These are phyloP conservation scores for Sphenodon punctatus DNA, from an alignment of 2,797 vertebrate genomes.

Conservation along the genomic window DNA sequence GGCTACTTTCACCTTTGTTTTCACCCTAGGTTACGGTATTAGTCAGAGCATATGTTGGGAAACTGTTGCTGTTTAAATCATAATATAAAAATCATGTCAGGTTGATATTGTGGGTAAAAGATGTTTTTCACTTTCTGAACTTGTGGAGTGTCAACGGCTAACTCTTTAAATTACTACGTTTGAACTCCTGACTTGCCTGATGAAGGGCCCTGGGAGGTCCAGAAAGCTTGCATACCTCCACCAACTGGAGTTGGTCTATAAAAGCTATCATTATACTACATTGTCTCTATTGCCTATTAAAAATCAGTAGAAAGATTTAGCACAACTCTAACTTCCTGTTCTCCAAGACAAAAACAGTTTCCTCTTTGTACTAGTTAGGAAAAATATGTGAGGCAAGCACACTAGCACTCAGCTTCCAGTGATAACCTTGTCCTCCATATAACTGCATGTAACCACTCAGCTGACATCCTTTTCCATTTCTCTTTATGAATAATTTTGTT, in stretches of 20 bases:
- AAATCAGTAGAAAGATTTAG: conserved; percentile 71
- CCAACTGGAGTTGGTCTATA: no score
- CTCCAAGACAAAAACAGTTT: conserved; percentile 66
- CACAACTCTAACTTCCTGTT: conserved; percentile 69
- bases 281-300: conserved; percentile 78
- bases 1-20: no score
- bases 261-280: no score
- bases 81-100: conserved; percentile 45
- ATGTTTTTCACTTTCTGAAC: conserved; percentile 32
- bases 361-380: conserved; percentile 66
- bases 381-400: conserved; percentile 69
- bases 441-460: conserved; percentile 80
- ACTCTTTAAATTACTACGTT: conserved; percentile 41
- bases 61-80: conserved; percentile 39
- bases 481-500: conserved; percentile 87
- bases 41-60: conserved; percentile 42
- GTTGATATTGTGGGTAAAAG: conserved; percentile 34
- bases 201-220: no score
- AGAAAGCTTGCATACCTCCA: no score
- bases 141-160: conserved; percentile 26
- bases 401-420: conserved; percentile 69
- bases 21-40: no score
- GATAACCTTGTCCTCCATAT: conserved; percentile 77
- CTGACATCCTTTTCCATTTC: conserved; percentile 76
- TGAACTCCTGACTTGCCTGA: no score